These are phyloP conservation scores for Arrhopalites spinosus DNA, from an alignment of 2,888 invertebrate species.

Conservation along the genomic window DNA sequence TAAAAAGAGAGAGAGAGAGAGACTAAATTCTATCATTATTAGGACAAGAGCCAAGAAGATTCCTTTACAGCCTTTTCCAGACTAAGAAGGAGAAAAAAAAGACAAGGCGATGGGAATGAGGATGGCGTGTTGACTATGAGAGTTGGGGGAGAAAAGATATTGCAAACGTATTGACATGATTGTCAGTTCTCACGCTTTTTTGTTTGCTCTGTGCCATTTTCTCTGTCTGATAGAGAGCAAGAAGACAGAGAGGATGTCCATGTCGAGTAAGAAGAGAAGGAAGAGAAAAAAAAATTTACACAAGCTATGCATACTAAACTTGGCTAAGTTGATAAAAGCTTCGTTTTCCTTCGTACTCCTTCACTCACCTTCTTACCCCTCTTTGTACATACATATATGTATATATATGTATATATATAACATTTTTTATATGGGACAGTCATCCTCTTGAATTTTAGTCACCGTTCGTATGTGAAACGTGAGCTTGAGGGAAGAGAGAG, in stretches of 20 bases:
- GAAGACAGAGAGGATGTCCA: background rate
- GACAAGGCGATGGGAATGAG: background rate
- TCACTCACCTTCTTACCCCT: background rate
- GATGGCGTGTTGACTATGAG: no score
- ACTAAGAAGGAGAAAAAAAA: background rate
- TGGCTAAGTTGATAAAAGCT: constrained; percentile 13
- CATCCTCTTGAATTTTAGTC: no score
- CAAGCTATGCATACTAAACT: constrained; percentile 8
- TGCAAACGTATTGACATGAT: constrained; percentile 21
- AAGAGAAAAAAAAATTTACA: background rate
- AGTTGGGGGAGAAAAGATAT: background rate
- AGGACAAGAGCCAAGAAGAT: constrained; percentile 23
- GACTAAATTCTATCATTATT: constrained; percentile 25
- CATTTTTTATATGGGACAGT: background rate
- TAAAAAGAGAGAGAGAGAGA: background rate
- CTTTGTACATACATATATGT: background rate
- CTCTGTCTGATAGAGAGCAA: background rate
- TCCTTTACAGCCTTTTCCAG: background rate
- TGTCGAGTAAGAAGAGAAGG: background rate
- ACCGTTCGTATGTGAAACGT: constrained; percentile 3
- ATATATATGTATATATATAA: background rate
- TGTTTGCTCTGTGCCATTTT: background rate
- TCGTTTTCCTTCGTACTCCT: background rate
- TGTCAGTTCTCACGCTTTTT: constrained; percentile 32
- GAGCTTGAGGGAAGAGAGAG: background rate